Base-by-base conservation (phyloP, 2,797 vertebrate species). In the Acipenser transmontanus region DNA sequence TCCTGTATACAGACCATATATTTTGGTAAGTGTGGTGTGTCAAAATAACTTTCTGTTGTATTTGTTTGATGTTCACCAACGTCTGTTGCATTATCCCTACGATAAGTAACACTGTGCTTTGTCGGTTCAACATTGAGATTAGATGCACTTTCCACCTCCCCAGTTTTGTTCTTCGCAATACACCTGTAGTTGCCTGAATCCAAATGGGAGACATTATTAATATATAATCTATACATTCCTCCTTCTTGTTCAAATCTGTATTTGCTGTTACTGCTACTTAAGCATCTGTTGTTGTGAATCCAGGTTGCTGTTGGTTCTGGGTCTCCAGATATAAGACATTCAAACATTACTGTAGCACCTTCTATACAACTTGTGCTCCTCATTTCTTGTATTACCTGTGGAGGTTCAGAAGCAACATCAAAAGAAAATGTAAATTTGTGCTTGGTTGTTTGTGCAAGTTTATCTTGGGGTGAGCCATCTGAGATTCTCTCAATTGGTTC, bases 401-500 rank as follows among this genome's bases (percentile, higher is more conserved):
- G 94, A 49, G 86, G 81, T 63, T 94, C 86, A 62, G 79, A 83
- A 68, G 66, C 84, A 12, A 82, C 80, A 75, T 97, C 94, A 80
- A 92, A 93, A 11, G 92, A 93, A 81, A 98, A 97, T 49, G 89
- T 94, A 79, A 98, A 97, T 76, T 93, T 98, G 70, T 97, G 95
- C 73, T 92, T 97, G 50, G 86, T 72, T 12, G 81, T 80, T 69
- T 87, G 87, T 77, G 81, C 75, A 12, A 69, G 71, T 70, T 70
- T 74, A 8, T 90, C 85, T 70, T 76, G 80, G 67, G 72, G 52
- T 1, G 66, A 10, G 49, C 65, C 64, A 17, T 88, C 84, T 62
- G 82, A 61, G 8, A 66, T 66, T 73, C 77, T 68, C 47, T 87
- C 84, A 76, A 73, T 71, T 34, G 73, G 51, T 1, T 59, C 71